phyloP scores from a whole-genome alignment of 2,888 invertebrate species.

The Pecten maximus region DNA sequence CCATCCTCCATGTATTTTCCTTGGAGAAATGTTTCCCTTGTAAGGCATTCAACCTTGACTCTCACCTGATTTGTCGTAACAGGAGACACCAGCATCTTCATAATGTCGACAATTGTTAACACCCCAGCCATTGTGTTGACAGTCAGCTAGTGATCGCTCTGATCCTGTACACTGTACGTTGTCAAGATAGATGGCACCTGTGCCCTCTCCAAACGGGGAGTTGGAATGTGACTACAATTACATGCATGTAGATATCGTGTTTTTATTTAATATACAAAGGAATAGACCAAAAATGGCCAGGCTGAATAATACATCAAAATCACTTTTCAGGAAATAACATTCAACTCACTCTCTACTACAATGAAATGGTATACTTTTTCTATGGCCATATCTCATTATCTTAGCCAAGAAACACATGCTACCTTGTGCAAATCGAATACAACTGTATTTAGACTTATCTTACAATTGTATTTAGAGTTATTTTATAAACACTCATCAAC shows the following conservation, averaged over 20 bases:
- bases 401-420: no score
- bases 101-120: conserved; percentile 72
- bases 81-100: conserved; percentile 71
- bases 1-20: no score
- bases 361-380: no score
- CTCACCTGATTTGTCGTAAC: conserved; percentile 67
- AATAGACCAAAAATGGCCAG: neutral
- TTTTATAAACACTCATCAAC: no score
- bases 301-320: neutral
- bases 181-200: conserved; percentile 68
- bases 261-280: neutral
- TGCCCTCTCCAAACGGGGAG: conserved; percentile 67
- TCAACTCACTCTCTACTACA: no score
- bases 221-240: conserved; percentile 61
- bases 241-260: neutral
- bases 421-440: no score
- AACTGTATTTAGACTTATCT: no score
- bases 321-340: neutral
- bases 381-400: no score
- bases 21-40: no score
- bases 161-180: conserved; percentile 69
- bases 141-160: conserved; percentile 64
- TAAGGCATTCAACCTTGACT: neutral
- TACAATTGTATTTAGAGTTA: no score
- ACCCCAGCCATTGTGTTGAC: conserved; percentile 69